These are phyloP conservation scores for Balaenoptera acutorostrata DNA, from an alignment of 2,113 vertebrate genomes.

Conservation along the genomic window DNA sequence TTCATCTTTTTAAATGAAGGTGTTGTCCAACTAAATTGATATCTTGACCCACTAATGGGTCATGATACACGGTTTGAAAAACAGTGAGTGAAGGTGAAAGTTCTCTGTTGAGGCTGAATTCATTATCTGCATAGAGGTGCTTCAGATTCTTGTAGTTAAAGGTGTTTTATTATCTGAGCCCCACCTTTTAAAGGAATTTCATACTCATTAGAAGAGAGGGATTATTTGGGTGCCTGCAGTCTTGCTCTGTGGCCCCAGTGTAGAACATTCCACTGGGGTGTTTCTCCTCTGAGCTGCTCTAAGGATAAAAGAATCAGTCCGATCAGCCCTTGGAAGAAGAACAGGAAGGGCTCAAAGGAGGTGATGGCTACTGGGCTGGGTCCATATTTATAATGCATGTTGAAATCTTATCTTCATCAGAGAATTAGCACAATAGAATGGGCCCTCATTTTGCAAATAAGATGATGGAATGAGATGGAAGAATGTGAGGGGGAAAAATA, in stretches of 20 bases:
- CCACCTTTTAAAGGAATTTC: constrained; percentile 17
- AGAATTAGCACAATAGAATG: neutral
- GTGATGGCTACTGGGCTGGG: too few species aligned
- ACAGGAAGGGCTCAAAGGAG: neutral
- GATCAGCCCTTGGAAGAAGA: neutral
- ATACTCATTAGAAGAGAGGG: neutral
- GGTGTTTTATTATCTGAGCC: neutral
- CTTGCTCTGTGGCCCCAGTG: neutral
- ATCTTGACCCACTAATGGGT: neutral
- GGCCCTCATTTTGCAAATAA: neutral
- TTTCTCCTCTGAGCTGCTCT: neutral
- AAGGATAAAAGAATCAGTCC: neutral
- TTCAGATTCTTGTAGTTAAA: neutral
- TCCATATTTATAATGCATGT: neutral
- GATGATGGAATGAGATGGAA: neutral
- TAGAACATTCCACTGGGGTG: neutral
- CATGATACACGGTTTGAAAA: neutral
- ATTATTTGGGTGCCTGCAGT: neutral
- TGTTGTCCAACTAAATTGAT: neutral
- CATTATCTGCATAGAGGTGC: neutral
- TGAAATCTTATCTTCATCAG: neutral
- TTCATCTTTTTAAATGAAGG: neutral
- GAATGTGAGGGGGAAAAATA: neutral
- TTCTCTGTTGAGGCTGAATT: neutral
- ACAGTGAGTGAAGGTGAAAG: neutral